Conservation (phyloP, 2,888 invertebrate genomes). For the Spilosoma lubricipeda region DNA sequence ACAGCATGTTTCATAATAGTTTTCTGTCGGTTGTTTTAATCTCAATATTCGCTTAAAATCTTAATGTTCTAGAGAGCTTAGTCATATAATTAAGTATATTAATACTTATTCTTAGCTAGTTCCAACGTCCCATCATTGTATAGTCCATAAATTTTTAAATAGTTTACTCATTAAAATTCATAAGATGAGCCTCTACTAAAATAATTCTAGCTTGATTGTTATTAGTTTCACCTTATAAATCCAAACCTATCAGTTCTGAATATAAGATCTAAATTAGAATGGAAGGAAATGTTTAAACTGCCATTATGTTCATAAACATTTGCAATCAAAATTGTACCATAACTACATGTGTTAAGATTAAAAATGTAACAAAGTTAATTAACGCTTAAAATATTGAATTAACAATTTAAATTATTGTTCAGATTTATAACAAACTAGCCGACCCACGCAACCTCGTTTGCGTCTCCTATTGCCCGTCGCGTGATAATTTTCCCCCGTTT, state of each 20-base stretch:
- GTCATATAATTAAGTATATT: background rate
- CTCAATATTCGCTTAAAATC: background rate
- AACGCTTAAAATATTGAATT: background rate
- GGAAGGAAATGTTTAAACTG: background rate
- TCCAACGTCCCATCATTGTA: background rate
- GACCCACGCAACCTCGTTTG: too few species aligned
- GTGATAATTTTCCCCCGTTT: too few species aligned
- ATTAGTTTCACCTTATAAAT: background rate
- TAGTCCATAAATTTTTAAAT: background rate
- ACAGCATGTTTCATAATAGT: background rate
- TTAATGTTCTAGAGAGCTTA: background rate
- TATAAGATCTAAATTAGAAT: background rate
- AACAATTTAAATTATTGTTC: background rate
- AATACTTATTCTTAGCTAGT: background rate
- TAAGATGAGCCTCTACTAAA: background rate
- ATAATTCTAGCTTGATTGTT: background rate
- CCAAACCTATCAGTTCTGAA: background rate
- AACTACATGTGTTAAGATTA: background rate
- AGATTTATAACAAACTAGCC: too few species aligned
- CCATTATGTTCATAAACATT: background rate
- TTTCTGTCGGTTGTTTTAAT: too few species aligned
- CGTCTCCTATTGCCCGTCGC: too few species aligned
- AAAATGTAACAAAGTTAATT: background rate
- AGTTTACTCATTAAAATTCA: conserved; percentile 4
- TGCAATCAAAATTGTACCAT: background rate